These are phyloP conservation scores for Caenorhabditis sp. DNA, from an alignment of 2,888 invertebrate species.

Conservation along the genomic window DNA sequence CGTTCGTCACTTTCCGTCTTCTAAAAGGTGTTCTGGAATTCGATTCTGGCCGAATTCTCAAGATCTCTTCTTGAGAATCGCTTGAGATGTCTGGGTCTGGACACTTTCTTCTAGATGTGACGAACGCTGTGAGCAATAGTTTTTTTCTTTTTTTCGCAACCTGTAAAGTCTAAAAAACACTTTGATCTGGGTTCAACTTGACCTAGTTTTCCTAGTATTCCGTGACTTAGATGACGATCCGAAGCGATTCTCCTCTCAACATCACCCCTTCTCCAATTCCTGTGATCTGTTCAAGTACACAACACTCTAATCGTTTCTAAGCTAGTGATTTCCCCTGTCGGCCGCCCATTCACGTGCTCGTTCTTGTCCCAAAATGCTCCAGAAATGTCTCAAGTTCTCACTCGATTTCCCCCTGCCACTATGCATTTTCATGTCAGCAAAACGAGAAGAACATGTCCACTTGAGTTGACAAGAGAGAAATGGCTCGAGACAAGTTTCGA, in stretches of 20 bases:
- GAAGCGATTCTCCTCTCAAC: no score
- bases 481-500: constrained; percentile 1
- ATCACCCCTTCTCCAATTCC: no score
- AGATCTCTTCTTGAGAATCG: not conserved
- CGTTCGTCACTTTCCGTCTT: constrained; percentile 14
- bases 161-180: no score
- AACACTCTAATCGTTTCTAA: no score
- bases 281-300: no score
- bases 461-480: not conserved
- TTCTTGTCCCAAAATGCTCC: not conserved
- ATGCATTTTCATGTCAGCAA: constrained; percentile 4
- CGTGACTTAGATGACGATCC: no score
- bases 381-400: constrained; percentile 6
- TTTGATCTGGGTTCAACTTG: no score
- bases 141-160: no score
- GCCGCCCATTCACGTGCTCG: not conserved
- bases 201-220: no score
- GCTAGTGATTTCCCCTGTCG: no score
- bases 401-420: constrained; percentile 2
- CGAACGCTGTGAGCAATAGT: no score
- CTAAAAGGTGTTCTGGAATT: constrained; percentile 10
- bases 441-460: constrained; percentile 6
- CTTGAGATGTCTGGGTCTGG: not conserved
- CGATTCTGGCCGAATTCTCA: constrained; percentile 4
- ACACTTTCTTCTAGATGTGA: no score